Evolutionary conservation across 2,888 invertebrate species (phyloP).

Genomic region (Hemaris fuciformis): DNA sequence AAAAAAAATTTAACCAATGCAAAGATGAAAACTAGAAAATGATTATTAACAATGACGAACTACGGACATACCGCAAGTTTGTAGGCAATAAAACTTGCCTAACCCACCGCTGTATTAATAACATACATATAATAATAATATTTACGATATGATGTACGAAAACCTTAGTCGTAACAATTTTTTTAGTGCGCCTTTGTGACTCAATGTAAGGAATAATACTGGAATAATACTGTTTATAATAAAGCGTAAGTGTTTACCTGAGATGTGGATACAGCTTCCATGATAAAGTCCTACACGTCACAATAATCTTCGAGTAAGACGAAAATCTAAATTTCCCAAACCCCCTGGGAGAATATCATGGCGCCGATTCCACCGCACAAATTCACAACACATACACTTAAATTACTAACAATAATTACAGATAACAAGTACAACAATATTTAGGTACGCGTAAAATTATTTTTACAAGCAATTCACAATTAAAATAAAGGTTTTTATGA

Average conservation of each 20-base stretch:
- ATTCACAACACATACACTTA: neutral
- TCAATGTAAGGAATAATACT: too few species aligned
- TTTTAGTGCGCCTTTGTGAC: too few species aligned
- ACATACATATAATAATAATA: too few species aligned
- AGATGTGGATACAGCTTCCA: conserved; percentile 23
- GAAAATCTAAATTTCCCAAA: neutral
- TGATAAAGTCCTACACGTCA: conserved; percentile 44
- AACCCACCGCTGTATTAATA: too few species aligned
- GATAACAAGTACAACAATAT: neutral
- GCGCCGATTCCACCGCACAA: neutral
- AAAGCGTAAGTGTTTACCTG: conserved; percentile 25
- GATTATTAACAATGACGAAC: too few species aligned
- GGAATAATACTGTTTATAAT: neutral
- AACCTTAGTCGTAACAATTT: too few species aligned
- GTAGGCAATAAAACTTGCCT: too few species aligned
- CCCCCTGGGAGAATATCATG: neutral
- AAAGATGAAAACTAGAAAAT: too few species aligned
- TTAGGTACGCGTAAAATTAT: neutral
- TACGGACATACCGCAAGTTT: too few species aligned
- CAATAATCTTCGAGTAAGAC: conserved; percentile 15
- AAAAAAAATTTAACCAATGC: too few species aligned
- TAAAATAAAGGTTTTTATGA: neutral
- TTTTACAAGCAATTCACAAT: conserved; percentile 4
- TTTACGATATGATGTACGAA: too few species aligned
- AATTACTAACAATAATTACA: neutral